Evolutionary conservation across 2,888 invertebrate species (phyloP).

Genomic region (Camponotus fellah): DNA sequence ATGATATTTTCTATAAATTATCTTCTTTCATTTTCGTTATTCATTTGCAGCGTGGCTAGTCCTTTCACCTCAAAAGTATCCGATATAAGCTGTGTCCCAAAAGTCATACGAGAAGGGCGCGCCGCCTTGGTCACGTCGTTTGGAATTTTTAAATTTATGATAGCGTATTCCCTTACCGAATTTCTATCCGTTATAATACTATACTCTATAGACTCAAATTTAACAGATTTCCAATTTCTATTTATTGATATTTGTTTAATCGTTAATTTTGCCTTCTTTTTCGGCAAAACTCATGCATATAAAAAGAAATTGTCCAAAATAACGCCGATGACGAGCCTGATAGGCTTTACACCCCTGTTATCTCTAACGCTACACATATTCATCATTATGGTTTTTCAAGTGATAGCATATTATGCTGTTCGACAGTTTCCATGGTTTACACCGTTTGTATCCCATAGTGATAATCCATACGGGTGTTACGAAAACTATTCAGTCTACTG

Average conservation of each 20-base stretch:
- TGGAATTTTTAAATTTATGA: constrained; percentile 97
- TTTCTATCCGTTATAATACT: constrained; percentile 94
- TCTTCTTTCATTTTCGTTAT: neutral
- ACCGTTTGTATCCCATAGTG: constrained; percentile 85
- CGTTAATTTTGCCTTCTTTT: constrained; percentile 89
- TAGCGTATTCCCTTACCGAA: constrained; percentile 95
- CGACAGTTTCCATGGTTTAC: constrained; percentile 87
- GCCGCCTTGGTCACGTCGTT: constrained; percentile 96
- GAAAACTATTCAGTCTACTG: constrained; percentile 90
- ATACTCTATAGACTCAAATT: constrained; percentile 89
- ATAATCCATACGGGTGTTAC: constrained; percentile 86
- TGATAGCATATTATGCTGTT: constrained; percentile 86
- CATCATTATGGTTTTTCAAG: constrained; percentile 86
- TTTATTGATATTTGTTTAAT: constrained; percentile 90
- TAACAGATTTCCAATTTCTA: constrained; percentile 89
- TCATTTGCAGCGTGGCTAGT: constrained; percentile 90
- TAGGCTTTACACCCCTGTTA: constrained; percentile 87
- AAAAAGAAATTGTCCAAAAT: constrained; percentile 85
- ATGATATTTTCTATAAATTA: neutral
- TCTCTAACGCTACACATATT: constrained; percentile 87
- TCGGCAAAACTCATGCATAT: constrained; percentile 89
- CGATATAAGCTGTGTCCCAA: constrained; percentile 93
- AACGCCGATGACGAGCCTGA: constrained; percentile 87
- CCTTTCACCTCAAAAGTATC: constrained; percentile 95
- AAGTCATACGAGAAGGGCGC: constrained; percentile 93